phyloP scores from a whole-genome alignment of 2,797 vertebrate species.

The Rhincodon typus region DNA sequence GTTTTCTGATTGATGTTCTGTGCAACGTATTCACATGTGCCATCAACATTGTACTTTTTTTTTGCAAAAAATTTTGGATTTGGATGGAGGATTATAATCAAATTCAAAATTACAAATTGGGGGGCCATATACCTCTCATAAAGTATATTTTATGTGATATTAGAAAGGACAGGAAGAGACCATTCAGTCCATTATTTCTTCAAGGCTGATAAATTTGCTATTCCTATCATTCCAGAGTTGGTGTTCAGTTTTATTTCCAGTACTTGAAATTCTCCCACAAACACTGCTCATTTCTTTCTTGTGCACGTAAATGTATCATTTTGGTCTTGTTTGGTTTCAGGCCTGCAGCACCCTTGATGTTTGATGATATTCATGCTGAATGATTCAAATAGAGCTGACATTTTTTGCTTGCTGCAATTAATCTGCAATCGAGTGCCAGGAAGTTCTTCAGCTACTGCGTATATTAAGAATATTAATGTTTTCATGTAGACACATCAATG shows the following conservation, averaged over 20 bases:
- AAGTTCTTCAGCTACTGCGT: background rate
- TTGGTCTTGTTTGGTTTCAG: background rate
- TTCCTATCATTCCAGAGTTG: background rate
- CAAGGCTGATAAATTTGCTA: too few species aligned
- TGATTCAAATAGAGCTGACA: background rate
- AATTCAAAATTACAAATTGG: background rate
- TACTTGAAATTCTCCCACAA: background rate
- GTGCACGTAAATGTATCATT: background rate
- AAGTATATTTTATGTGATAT: background rate
- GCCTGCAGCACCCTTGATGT: background rate
- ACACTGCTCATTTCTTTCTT: background rate
- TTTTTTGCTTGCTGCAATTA: constrained; percentile 3
- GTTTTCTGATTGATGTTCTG: background rate
- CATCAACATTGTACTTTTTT: background rate
- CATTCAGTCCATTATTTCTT: background rate
- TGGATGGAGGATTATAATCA: background rate
- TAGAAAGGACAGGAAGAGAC: background rate
- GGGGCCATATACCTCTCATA: background rate
- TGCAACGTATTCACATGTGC: background rate
- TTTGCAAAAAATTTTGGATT: background rate
- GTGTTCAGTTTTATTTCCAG: background rate
- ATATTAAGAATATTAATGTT: constrained; percentile 5
- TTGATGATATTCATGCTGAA: background rate
- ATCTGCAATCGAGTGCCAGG: background rate
- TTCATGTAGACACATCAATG: background rate